phyloP scores from a whole-genome alignment of 2,888 invertebrate species.

The Plebejus anna region DNA sequence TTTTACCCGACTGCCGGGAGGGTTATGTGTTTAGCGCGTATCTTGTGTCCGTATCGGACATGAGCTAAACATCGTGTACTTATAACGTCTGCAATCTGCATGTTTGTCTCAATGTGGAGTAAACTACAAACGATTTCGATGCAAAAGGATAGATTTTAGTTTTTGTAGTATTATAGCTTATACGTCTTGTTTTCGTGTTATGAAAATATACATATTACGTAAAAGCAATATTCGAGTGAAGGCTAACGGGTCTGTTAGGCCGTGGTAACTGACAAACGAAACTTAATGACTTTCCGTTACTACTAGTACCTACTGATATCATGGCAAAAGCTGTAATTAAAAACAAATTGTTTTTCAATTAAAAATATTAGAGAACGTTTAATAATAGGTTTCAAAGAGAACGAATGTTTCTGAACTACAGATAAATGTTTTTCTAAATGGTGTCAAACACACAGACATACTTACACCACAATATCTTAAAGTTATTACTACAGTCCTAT shows the following conservation, averaged over 20 bases:
- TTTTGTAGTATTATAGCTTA: background rate
- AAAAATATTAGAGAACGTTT: background rate
- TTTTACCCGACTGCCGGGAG: background rate
- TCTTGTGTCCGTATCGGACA: background rate
- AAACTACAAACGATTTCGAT: too few relatives aligned
- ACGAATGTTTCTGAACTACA: background rate
- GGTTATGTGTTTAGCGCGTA: too few relatives aligned
- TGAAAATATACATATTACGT: slow-evolving; percentile 5
- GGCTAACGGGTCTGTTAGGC: background rate
- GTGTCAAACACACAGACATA: background rate
- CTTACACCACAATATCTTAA: too few relatives aligned
- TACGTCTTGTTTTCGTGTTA: background rate
- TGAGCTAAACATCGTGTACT: background rate
- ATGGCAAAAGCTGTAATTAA: background rate
- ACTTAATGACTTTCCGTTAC: slow-evolving; percentile 6
- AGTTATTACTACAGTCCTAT: too few relatives aligned
- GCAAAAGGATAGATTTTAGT: background rate
- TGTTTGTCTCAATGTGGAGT: too few relatives aligned
- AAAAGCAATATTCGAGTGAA: slow-evolving; percentile 19
- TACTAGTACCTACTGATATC: background rate
- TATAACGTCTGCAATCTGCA: background rate
- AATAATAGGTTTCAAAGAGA: background rate
- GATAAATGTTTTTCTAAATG: background rate
- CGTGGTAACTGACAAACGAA: slow-evolving; percentile 15
- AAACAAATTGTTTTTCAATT: slow-evolving; percentile 11